Evolutionary conservation across 2,113 vertebrate genomes (phyloP).

Genomic region (Epinephelus cyanopodus): DNA sequence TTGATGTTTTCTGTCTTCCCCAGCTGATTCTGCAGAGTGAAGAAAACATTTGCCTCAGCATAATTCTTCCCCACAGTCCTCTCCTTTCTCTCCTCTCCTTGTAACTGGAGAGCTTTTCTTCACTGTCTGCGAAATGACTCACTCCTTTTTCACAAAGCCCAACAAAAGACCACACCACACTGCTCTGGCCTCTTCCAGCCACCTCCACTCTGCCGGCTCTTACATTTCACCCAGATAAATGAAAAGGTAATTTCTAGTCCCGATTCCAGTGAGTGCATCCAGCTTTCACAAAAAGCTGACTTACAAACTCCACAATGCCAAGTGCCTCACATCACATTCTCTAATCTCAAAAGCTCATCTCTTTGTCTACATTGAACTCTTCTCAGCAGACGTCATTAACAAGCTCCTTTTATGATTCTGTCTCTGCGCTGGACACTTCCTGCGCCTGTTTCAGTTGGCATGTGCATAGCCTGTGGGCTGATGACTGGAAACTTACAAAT

Average conservation of each 20-base stretch:
- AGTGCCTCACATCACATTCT: not conserved
- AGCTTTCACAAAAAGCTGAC: not conserved
- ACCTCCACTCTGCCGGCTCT: conserved; percentile 28
- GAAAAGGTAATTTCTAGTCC: conserved; percentile 26
- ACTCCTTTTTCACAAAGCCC: conserved; percentile 65
- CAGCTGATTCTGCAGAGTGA: conserved; percentile 80
- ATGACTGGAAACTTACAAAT: conserved; percentile 56
- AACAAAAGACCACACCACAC: conserved; percentile 73
- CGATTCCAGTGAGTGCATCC: not conserved
- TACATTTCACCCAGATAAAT: conserved; percentile 59
- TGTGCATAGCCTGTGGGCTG: conserved; percentile 26
- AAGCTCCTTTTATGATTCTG: conserved; percentile 31
- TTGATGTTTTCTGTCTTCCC: conserved; percentile 60
- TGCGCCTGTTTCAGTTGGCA: conserved; percentile 44
- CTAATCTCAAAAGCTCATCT: conserved; percentile 3
- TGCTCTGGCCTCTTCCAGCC: conserved; percentile 25
- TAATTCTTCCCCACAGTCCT: conserved; percentile 63
- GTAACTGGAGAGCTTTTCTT: conserved; percentile 76
- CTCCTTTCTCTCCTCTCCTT: conserved; percentile 51
- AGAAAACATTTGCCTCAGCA: conserved; percentile 79
- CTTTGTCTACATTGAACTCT: not conserved
- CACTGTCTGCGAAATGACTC: conserved; percentile 73
- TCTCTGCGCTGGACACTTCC: conserved; percentile 55
- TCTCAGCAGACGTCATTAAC: conserved; percentile 11
- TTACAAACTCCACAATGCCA: not conserved